Base-by-base conservation (phyloP, 1,140 invertebrate species). In the Pristionchus pacificus region DNA sequence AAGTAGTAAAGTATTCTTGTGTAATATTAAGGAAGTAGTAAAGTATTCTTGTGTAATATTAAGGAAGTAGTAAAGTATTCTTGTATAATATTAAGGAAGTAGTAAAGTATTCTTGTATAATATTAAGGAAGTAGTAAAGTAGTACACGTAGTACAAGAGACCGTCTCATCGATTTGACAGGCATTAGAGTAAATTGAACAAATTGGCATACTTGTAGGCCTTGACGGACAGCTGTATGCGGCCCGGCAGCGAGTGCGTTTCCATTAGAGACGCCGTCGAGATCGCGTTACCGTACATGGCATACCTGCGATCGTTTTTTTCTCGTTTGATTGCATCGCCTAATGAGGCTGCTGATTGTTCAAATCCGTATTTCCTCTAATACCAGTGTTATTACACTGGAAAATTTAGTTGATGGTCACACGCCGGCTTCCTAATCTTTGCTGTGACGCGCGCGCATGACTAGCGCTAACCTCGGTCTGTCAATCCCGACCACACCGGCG, bases 231-330 rank as follows among this genome's bases (percentile, higher is more conserved):
- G 81, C n/a, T 82, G 80, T 58, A 82, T 78, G 33, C 77, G 29
- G 0, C 80, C 76, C 13, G 77, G 24, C 13, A 74, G 75, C 14
- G 75, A 77, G 61, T 83, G 79, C n/a, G 68, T 75, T 68, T 84
- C 81, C 81, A 83, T 83, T 59, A 79, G 49, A 60, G 79, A 72
- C 0, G 86, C 86, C 27, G 85, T 86, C 73, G 86, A 87, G 0
- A 87, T 87, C 1, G 92, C 92, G 80, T 95, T 92, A 0, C 93
- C 93, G 89, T 87, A 87, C n/a, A 88, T 81, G 77, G 86, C 88
- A 72, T 87, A 87, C 24, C 91, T 84, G 13, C 25, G 69, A n/a
- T n/a, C n/a, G 28, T 70, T 14, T 27, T n/a, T 13, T 13, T 28
- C 24, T 67, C 10, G 30, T 28, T 27, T 31, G 13, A 6, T 6